A percentile compares a stretch with the other conserved stretches of the same genome.
These are phyloP conservation scores for Mus caroli DNA, from an alignment of 2,797 vertebrate species.

Conservation along the genomic window DNA sequence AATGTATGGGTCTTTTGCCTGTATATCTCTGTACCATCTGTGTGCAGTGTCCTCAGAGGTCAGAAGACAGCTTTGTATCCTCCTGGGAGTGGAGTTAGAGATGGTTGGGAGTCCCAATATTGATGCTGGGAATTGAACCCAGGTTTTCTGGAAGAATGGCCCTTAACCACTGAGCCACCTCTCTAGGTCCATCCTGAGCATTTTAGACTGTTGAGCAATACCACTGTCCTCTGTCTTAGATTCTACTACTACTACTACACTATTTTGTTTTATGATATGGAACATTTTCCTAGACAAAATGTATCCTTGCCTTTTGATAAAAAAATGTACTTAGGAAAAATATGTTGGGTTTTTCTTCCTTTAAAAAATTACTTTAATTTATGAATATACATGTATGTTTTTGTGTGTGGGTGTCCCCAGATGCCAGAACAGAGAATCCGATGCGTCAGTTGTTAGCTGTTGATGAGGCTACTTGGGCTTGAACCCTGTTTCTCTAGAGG, in stretches of 20 bases:
- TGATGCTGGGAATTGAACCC: background rate
- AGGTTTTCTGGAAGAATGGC: background rate
- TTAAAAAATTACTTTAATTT: background rate
- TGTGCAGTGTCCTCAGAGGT: background rate
- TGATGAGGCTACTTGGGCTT: too few species aligned
- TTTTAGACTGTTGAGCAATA: background rate
- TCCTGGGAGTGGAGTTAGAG: background rate
- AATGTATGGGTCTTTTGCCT: background rate
- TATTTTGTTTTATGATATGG: background rate
- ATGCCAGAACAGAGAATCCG: background rate
- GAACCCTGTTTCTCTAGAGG: background rate
- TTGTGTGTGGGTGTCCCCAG: background rate
- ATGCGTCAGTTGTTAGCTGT: background rate
- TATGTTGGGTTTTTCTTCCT: background rate
- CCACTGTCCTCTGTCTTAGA: background rate
- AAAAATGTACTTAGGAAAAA: background rate
- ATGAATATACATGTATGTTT: background rate
- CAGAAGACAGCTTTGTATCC: background rate
- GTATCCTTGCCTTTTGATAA: background rate
- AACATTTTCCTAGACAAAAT: background rate
- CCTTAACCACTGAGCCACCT: background rate
- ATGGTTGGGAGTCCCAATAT: background rate
- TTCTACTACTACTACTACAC: too few species aligned
- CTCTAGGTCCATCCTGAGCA: background rate
- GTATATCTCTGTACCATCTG: background rate